Evolutionary conservation across 1,140 invertebrate species (phyloP), one percentile per base, ranked within the genome.

Genomic region (Macrotrachela quadricornifera): DNA sequence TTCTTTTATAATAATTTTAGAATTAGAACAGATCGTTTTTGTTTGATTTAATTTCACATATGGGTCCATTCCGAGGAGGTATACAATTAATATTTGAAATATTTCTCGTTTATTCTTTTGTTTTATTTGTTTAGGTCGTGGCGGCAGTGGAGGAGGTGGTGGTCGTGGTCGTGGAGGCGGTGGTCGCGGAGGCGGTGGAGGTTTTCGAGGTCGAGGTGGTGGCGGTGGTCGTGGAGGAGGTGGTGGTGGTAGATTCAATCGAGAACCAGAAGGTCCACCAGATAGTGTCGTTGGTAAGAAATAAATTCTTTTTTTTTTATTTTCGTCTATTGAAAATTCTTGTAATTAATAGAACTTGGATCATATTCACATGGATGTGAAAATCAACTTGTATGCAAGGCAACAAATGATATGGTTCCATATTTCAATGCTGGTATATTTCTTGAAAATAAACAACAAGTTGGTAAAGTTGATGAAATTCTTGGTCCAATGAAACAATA

Each of bases 401-500:
- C 81, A 6, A 81, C 81, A 50, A 80, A 87, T 49, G 83, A 96
- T 68, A 72, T 73, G 57, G 84, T 99, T 12, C 92, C 92, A 1
- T 96, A 87, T 65, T 97, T 97, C 65, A 97, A 97, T 73, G 92
- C 92, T 1, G 87, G 87, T 11, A 83, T 99, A 59, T 99, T 80
- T 66, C 74, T 92, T 36, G 81, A 96, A 73, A 94, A 92, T 66
- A 97, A 94, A 68, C 79, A 94, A 67, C 85, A 88, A 67, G 80
- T 97, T 60, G 90, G 91, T n/a, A 97, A 97, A 78, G 84, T 97
- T 59, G 92, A 99, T 69, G 92, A 99, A 75, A 97, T 99, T 61
- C 94, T 97, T 73, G 92, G 92, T 49, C 85, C 81, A 56, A 76
- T 94, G 14, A 75, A 79, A 50, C 83, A 96, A 60, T 94, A 88